Evolutionary conservation across 2,797 vertebrate species (phyloP).

Genomic region (Phrynocephalus forsythii): DNA sequence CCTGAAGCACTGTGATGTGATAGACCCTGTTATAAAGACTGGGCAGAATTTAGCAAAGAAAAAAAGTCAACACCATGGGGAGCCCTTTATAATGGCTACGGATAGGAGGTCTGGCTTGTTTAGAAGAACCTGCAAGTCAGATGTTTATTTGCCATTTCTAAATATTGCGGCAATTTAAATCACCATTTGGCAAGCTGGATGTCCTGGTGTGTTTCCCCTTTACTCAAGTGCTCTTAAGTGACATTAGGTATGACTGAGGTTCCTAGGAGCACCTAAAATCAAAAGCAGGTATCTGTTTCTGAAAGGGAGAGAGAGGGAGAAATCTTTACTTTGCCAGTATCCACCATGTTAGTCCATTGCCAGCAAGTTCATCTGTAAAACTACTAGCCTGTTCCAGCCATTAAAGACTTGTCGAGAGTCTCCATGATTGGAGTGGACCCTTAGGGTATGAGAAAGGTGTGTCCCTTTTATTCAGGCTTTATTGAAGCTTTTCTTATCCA

Average conservation of each 20-base stretch:
- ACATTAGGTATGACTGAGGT: background rate
- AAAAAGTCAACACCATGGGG: background rate
- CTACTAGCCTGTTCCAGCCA: background rate
- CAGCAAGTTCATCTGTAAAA: background rate
- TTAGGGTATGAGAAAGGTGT: slow-evolving; percentile 10
- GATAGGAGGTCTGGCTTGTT: background rate
- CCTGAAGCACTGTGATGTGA: background rate
- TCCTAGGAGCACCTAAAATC: background rate
- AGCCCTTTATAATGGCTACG: background rate
- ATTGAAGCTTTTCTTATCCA: slow-evolving; percentile 52
- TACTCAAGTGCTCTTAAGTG: background rate
- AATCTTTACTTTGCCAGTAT: background rate
- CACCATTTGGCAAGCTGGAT: background rate
- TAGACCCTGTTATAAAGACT: background rate
- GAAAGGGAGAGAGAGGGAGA: background rate
- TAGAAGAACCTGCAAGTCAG: background rate
- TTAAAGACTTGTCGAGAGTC: background rate
- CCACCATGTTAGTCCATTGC: background rate
- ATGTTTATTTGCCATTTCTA: background rate
- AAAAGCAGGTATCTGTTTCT: background rate
- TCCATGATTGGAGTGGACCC: background rate
- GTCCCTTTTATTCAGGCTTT: slow-evolving; percentile 54
- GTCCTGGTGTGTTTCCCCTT: background rate
- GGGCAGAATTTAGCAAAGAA: background rate
- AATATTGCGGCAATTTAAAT: background rate